Conservation (phyloP, 30 jellyfish, hydroid and myxozoan species). For the Aurelia aurita region DNA sequence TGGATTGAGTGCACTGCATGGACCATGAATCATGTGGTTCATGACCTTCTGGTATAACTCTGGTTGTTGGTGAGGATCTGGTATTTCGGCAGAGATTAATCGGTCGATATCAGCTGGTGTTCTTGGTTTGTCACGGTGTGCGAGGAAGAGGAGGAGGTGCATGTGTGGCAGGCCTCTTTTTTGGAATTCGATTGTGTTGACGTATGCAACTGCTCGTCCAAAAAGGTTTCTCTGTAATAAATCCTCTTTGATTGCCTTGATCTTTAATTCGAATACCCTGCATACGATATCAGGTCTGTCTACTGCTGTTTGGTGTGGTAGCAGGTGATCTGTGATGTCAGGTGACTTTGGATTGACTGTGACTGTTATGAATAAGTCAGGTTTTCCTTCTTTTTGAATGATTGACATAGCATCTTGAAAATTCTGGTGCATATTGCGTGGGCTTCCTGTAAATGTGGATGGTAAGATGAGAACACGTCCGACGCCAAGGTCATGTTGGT, state of each 20-base stretch:
- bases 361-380: no score
- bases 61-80: conserved; percentile 52
- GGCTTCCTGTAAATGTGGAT: conserved; percentile 27
- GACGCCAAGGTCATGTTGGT: neutral
- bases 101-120: no score
- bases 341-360: no score
- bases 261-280: conserved; percentile 29
- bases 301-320: neutral
- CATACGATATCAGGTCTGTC: conserved; percentile 54
- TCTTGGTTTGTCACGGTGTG: neutral
- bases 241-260: conserved; percentile 20
- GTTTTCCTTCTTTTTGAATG: no score
- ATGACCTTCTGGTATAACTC: conserved; percentile 41
- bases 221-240: conserved; percentile 9
- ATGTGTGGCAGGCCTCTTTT: conserved; percentile 42
- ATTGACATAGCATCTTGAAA: conserved; percentile 33
- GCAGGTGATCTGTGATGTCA: neutral
- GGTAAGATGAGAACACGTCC: conserved; percentile 59
- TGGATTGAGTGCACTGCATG: conserved; percentile 17
- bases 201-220: conserved; percentile 50
- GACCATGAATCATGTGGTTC: conserved; percentile 79
- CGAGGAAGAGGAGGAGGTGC: neutral
- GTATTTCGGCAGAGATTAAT: conserved; percentile 73
- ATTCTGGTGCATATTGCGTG: conserved; percentile 40
- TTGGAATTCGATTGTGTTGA: conserved; percentile 51